A percentile compares a stretch with the other conserved stretches of the same genome.
These are phyloP conservation scores for Dasypogon diadema DNA, from an alignment of 2,888 invertebrate species.

Conservation along the genomic window DNA sequence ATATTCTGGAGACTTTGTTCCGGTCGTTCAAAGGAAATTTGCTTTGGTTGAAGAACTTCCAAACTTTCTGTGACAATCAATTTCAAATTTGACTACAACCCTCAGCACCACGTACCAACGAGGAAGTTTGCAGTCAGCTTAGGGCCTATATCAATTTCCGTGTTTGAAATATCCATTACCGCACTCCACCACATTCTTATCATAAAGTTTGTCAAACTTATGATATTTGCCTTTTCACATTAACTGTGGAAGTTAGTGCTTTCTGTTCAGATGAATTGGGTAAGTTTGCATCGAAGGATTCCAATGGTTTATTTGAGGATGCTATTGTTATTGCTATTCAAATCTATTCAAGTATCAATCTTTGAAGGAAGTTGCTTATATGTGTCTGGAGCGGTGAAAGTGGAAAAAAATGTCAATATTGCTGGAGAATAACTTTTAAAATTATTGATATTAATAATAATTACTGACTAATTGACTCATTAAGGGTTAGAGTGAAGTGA, in stretches of 20 bases:
- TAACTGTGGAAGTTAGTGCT: constrained; percentile 32
- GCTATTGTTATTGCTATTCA: too few species aligned
- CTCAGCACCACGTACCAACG: constrained; percentile 19
- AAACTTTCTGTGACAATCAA: constrained; percentile 50
- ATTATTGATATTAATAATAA: too few species aligned
- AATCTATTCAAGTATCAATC: too few species aligned
- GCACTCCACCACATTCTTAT: constrained; percentile 8
- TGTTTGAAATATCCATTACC: constrained; percentile 48
- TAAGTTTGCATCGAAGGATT: constrained; percentile 11
- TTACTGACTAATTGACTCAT: too few species aligned
- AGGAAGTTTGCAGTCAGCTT: constrained; percentile 44
- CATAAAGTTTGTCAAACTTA: constrained; percentile 26
- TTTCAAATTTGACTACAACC: constrained; percentile 50
- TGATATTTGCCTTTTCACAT: constrained; percentile 24
- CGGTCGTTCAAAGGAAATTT: constrained; percentile 47
- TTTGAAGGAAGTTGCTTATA: too few species aligned
- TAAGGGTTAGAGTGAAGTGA: too few species aligned
- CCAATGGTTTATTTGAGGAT: too few species aligned
- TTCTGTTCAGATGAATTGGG: constrained; percentile 1
- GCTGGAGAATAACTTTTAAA: too few species aligned
- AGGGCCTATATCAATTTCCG: constrained; percentile 49
- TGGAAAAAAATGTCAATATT: too few species aligned
- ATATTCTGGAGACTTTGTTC: constrained; percentile 45
- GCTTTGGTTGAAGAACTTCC: constrained; percentile 50
- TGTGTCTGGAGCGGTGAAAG: too few species aligned